A percentile compares a stretch with the other conserved stretches of the same genome.
phyloP scores from a whole-genome alignment of 2,888 invertebrate genomes.

The Drosophila flavopinicola region DNA sequence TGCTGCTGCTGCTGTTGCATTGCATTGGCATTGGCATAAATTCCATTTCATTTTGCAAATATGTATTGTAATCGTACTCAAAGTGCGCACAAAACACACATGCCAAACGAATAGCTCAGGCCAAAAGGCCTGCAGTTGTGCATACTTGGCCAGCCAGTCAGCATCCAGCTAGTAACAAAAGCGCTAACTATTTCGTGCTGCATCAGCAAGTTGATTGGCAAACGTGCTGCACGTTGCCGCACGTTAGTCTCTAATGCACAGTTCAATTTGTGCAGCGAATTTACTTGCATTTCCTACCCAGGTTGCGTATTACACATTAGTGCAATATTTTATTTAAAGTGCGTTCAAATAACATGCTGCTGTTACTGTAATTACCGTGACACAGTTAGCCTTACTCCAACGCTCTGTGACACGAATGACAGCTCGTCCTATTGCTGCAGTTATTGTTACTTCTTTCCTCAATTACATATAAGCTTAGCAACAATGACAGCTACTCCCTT shows the following conservation, averaged over 20 bases:
- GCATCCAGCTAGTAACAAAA: constrained; percentile 15
- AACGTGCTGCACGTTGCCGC: constrained; percentile 55
- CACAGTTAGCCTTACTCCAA: constrained; percentile 27
- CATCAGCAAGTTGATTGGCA: constrained; percentile 65
- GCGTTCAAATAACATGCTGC: constrained; percentile 25
- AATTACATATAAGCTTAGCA: constrained; percentile 51
- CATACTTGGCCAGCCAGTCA: neutral
- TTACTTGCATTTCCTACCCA: constrained; percentile 10
- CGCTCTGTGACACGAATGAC: constrained; percentile 9
- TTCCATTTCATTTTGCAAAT: constrained; percentile 78
- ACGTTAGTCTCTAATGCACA: constrained; percentile 17
- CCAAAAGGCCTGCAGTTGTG: too few relatives aligned
- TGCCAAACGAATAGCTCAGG: constrained; percentile 34
- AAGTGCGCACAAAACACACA: constrained; percentile 57
- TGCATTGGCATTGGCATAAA: constrained; percentile 54
- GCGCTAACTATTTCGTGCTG: constrained; percentile 33
- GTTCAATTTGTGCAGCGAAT: constrained; percentile 26
- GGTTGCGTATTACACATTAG: constrained; percentile 21
- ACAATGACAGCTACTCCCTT: constrained; percentile 11
- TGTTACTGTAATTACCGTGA: constrained; percentile 8
- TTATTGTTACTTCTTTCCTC: constrained; percentile 58
- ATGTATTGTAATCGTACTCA: constrained; percentile 67
- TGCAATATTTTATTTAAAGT: constrained; percentile 40
- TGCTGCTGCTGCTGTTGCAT: constrained; percentile 20
- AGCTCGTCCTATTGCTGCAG: neutral